Base-by-base conservation (phyloP, 2,797 vertebrate genomes). In the Erithacus rubecula region DNA sequence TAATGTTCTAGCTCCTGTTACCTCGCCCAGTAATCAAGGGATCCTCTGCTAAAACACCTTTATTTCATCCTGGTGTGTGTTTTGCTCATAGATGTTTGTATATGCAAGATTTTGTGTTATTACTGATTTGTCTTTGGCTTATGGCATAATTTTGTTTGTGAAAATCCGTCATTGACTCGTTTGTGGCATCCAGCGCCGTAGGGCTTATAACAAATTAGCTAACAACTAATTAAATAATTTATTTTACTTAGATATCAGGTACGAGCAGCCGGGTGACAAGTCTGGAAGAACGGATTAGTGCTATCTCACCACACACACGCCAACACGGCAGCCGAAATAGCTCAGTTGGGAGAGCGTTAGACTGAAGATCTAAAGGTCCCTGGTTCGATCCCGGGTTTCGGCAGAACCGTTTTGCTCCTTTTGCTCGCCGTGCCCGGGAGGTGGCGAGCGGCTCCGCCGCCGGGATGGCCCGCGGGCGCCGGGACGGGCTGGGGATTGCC, bases 321-420 rank as follows among this genome's bases (percentile, higher is more conserved):
- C 1, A 11, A 0, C 34, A 36, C 9, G 6, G 26, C 11, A 0
- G 95, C 97, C 96, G 95, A 97, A 97, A 97, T 98, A 98, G 97
- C 97, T 98, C 97, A 98, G 97, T 95, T 98, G 97, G 97, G 97
- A 97, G 97, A 97, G 97, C 97, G 96, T 97, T 97, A 97, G 97
- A 97, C 97, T 97, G 97, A 97, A 97, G 97, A 97, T 97, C 97
- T 97, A 97, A 97, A 97, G 97, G 97, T 97, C 97, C 97, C 97
- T 53, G 52, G 97, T 97, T 97, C 97, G 96, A 97, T 97, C 97
- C 97, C 97, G 97, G 97, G 97, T 97, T 97, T 98, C 96, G 96
- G 97, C 96, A 97, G 0, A 0, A 49, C 0, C 0, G 0, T 44
- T 36, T 37, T 16, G 0, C 2, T 7, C 0, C 0, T 47, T 70